Base-by-base conservation (phyloP, 2,113 vertebrate genomes). In the Colinus virginianus region DNA sequence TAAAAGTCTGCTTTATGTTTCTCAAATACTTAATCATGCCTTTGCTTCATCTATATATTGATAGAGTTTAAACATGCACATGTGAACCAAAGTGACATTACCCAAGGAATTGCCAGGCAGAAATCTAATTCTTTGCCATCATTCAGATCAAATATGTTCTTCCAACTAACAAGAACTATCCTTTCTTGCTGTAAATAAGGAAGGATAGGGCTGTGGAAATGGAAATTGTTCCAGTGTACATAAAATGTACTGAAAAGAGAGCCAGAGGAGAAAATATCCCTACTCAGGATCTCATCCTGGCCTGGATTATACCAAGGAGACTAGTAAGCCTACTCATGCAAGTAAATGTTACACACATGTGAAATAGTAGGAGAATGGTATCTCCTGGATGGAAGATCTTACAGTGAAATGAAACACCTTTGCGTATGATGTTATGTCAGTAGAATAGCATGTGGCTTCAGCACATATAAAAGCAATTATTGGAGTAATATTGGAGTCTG, bases 361-460 rank as follows among this genome's bases (percentile, higher is more conserved):
- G 88, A 90, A 90, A 78, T 77, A 20, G 71, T 42, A 63, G 51
- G 51, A 81, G 91, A 95, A 91, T 64, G 56, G 72, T 90, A 84
- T 81, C 94, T 88, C 88, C 81, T 88, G 69, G 56, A 82, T 93
- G 69, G 92, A 88, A 94, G 94, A 58, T 93, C 87, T 97, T 90
- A 80, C 1, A 21, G 66, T 96, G 58, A 96, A 97, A 96, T 96
- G 93, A 96, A 96, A 96, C 96, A 97, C 96, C 91, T 97, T 94
- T 70, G 40, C 88, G 92, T 95, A 83, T 86, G 79, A 84, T 88
- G 91, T 91, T 94, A 95, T 87, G 84, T 96, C 95, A 93, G 8
- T 82, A 84, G 82, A 97, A 96, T 93, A 96, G 82, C 81, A 97
- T 92, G 78, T 91, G 87, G 90, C 64, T 93, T 97, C 95, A 84